phyloP scores from a whole-genome alignment of 2,888 invertebrate species.

The Trichopoda pennipes region DNA sequence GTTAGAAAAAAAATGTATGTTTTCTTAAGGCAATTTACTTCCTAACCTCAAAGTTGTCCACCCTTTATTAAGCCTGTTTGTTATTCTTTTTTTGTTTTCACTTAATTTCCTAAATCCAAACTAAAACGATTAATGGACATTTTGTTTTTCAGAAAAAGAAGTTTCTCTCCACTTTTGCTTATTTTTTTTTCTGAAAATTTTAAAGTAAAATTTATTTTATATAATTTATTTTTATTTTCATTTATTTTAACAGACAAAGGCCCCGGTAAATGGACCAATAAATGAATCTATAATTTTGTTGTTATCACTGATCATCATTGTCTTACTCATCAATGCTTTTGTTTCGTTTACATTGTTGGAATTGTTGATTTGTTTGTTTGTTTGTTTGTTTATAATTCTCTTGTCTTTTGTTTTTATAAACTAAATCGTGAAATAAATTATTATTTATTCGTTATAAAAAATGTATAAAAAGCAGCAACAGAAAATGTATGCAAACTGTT shows the following conservation, averaged over 20 bases:
- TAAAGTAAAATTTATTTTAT: constrained; percentile 29
- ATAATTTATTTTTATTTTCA: constrained; percentile 65
- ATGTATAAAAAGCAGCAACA: constrained; percentile 35
- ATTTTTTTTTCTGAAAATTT: not conserved
- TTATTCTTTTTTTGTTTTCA: constrained; percentile 13
- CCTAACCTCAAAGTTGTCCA: too few species aligned
- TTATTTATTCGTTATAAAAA: constrained; percentile 61
- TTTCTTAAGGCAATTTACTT: too few species aligned
- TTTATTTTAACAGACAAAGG: constrained; percentile 79
- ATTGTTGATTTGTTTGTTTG: constrained; percentile 52
- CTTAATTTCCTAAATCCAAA: constrained; percentile 21
- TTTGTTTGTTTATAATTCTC: constrained; percentile 46
- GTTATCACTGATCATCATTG: constrained; percentile 48
- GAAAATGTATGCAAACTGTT: constrained; percentile 9
- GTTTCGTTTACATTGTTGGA: constrained; percentile 50
- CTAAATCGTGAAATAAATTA: constrained; percentile 14
- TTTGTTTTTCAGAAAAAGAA: constrained; percentile 8
- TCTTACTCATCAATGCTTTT: constrained; percentile 51
- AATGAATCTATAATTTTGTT: constrained; percentile 55
- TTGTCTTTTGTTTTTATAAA: not conserved
- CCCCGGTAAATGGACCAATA: constrained; percentile 79
- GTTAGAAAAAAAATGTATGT: too few species aligned
- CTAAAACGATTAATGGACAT: constrained; percentile 6
- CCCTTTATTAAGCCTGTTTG: too few species aligned
- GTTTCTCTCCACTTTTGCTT: not conserved